A percentile compares a stretch with the other conserved stretches of the same genome.
phyloP scores from a whole-genome alignment of 2,797 vertebrate genomes.

The Saxicola maurus region DNA sequence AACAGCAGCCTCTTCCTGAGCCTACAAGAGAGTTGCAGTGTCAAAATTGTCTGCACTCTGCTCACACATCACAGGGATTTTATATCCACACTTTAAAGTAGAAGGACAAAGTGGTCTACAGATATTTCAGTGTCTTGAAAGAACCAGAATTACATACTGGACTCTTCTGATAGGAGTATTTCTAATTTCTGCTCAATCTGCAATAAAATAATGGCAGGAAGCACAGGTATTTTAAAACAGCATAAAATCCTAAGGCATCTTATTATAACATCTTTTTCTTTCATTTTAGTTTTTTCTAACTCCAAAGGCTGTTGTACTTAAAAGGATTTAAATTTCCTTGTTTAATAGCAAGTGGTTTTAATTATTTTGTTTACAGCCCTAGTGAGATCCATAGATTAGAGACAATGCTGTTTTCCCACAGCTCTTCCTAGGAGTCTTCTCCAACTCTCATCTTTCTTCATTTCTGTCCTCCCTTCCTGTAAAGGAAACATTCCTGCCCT shows the following conservation, averaged over 20 bases:
- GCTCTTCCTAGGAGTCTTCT: background rate
- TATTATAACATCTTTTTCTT: background rate
- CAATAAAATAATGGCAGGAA: background rate
- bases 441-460: background rate
- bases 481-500: background rate
- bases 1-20: background rate
- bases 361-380: background rate
- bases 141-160: background rate
- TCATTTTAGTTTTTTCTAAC: fast-evolving
- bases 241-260: background rate
- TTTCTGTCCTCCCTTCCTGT: background rate
- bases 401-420: background rate
- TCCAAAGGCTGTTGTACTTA: background rate
- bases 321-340: background rate
- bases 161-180: background rate
- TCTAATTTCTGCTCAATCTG: background rate
- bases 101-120: background rate
- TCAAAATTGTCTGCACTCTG: background rate
- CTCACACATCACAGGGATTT: background rate
- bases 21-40: background rate
- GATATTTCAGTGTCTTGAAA: background rate
- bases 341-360: background rate
- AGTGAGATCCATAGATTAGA: background rate
- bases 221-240: background rate
- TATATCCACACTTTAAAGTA: background rate